Evolutionary conservation across 2,113 vertebrate species (phyloP).

Genomic region (Glaucidium brasilianum): DNA sequence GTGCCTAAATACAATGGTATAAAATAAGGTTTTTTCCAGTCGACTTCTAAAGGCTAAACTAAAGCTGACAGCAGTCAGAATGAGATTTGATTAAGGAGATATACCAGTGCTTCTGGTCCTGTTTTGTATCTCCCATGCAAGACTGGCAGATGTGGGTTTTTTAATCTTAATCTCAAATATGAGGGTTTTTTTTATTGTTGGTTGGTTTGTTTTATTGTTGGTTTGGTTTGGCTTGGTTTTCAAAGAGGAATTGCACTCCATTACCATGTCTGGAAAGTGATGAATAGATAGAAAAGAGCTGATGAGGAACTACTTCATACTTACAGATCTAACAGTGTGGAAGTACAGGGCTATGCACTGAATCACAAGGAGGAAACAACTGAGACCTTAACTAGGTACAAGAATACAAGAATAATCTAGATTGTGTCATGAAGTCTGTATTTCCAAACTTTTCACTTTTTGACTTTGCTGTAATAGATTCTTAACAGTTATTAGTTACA

Average conservation of each 20-base stretch:
- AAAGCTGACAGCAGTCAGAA: background rate
- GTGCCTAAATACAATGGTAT: background rate
- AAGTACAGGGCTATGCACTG: background rate
- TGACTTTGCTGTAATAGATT: background rate
- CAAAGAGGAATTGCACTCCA: background rate
- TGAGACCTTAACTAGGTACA: background rate
- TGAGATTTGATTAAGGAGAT: background rate
- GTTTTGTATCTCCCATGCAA: background rate
- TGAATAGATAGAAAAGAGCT: background rate
- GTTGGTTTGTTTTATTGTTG: too few species aligned
- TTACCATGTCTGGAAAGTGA: background rate
- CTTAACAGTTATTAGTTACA: background rate
- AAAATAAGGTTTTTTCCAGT: background rate
- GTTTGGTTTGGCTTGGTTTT: too few species aligned
- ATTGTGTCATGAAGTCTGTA: background rate
- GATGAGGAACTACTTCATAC: background rate
- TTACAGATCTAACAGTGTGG: background rate
- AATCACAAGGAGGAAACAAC: background rate
- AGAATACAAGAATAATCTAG: background rate
- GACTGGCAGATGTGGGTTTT: background rate
- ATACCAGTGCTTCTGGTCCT: background rate
- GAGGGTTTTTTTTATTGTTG: too few species aligned
- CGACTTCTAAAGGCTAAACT: background rate
- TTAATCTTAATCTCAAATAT: background rate
- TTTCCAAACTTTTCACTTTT: background rate